Percentiles rank a stretch among this genome's conserved stretches.
Evolutionary conservation across 2,888 invertebrate species (phyloP).

Genomic region (Noctua pronuba): DNA sequence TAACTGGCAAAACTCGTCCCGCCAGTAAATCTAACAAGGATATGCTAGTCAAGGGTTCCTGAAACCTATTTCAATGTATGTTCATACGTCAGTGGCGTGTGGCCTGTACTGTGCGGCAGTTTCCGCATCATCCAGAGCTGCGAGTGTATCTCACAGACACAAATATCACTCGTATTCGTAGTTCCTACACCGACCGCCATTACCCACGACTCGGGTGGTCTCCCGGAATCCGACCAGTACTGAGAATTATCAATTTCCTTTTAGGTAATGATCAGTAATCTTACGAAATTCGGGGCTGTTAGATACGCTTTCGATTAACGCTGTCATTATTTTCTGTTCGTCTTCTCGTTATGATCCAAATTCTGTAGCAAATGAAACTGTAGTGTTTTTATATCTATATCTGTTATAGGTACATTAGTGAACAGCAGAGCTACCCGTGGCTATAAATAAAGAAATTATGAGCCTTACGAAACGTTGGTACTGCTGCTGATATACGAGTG

Average conservation of each 20-base stretch:
- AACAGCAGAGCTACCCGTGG: conserved; percentile 40
- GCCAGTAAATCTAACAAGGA: background rate
- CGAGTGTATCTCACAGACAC: conserved; percentile 65
- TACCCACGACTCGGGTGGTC: conserved; percentile 79
- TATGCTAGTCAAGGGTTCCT: conserved; percentile 19
- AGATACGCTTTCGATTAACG: background rate
- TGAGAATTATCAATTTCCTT: conserved; percentile 70
- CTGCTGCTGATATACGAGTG: conserved; percentile 49
- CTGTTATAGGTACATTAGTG: conserved; percentile 20
- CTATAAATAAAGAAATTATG: conserved; percentile 67
- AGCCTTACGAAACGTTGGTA: conserved; percentile 56
- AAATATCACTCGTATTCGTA: conserved; percentile 68
- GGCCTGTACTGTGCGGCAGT: conserved; percentile 39
- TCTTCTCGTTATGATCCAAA: background rate
- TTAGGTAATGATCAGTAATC: conserved; percentile 51
- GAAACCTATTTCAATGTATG: conserved; percentile 7
- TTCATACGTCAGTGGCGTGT: conserved; percentile 36
- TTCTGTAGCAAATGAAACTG: conserved; percentile 14
- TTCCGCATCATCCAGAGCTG: conserved; percentile 66
- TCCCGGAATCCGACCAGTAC: conserved; percentile 66
- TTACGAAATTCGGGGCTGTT: conserved; percentile 16
- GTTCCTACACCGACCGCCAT: conserved; percentile 69
- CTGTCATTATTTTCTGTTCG: background rate
- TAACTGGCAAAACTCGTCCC: background rate
- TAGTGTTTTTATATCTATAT: conserved; percentile 27